Percentiles rank a stretch among this genome's conserved stretches.
phyloP scores from a whole-genome alignment of 2,797 vertebrate genomes.

The Sebastes nivosus region DNA sequence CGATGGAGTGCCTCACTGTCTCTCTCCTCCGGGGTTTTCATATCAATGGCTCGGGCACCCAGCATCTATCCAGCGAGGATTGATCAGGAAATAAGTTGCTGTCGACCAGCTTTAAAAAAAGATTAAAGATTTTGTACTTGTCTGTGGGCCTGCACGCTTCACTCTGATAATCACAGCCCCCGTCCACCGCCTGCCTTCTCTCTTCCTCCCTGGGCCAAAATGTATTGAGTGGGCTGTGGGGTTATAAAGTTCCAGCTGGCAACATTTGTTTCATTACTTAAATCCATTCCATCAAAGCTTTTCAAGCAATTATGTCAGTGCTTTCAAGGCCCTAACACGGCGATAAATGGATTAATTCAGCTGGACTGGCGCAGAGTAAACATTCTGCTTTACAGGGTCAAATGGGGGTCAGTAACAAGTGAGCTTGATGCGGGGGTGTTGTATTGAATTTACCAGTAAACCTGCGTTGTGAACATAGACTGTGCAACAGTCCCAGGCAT shows the following conservation, averaged over 20 bases:
- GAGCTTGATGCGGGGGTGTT: slow-evolving; percentile 36
- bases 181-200: neutral
- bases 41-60: slow-evolving; percentile 36
- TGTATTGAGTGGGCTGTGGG: slow-evolving; percentile 61
- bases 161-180: slow-evolving; percentile 52
- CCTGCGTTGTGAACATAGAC: slow-evolving; percentile 25
- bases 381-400: slow-evolving; percentile 55
- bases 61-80: slow-evolving; percentile 43
- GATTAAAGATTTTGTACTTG: slow-evolving; percentile 67
- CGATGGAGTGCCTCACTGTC: slow-evolving; percentile 35
- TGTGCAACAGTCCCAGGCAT: neutral
- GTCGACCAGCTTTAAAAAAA: slow-evolving; percentile 65
- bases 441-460: slow-evolving; percentile 41
- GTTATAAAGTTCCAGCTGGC: slow-evolving; percentile 74
- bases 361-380: slow-evolving; percentile 49
- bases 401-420: slow-evolving; percentile 56
- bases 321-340: slow-evolving; percentile 63
- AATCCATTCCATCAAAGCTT: slow-evolving; percentile 74
- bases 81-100: slow-evolving; percentile 70
- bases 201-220: slow-evolving; percentile 37
- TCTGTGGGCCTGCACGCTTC: slow-evolving; percentile 53
- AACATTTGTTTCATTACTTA: slow-evolving; percentile 80
- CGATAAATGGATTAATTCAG: slow-evolving; percentile 72
- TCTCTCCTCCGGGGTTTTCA: slow-evolving; percentile 27
- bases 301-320: slow-evolving; percentile 71